phyloP scores from a whole-genome alignment of 2,113 vertebrate species.

The Mobula birostris region DNA sequence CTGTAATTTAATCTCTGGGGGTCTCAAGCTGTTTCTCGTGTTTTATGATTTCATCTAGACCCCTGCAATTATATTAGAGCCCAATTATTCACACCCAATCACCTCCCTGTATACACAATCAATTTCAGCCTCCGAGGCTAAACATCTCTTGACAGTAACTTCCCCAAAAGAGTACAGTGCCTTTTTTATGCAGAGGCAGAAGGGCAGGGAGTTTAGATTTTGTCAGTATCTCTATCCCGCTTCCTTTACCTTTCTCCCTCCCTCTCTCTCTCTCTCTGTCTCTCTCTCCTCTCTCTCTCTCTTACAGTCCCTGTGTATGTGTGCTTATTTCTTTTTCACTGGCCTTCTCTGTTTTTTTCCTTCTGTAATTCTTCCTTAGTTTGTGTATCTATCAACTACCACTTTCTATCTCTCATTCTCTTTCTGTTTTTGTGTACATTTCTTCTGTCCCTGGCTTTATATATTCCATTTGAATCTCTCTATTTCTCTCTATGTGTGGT shows the following conservation, averaged over 20 bases:
- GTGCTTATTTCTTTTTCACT: neutral
- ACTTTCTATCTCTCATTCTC: neutral
- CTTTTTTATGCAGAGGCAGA: neutral
- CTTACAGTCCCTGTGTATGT: neutral
- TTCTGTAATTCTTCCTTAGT: neutral
- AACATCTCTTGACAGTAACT: neutral
- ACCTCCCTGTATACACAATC: neutral
- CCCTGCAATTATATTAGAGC: slow-evolving; percentile 25
- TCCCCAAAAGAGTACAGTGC: neutral
- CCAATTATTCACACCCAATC: slow-evolving; percentile 31
- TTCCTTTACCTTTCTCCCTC: neutral
- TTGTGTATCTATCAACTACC: neutral
- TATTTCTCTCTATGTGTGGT: neutral
- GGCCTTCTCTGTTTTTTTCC: neutral
- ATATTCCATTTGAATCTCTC: neutral
- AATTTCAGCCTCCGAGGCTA: neutral
- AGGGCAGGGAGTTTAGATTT: neutral
- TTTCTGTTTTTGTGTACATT: neutral
- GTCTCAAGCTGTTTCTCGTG: neutral
- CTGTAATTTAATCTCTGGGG: slow-evolving; percentile 30
- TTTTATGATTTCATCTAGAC: slow-evolving; percentile 21
- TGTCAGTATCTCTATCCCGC: neutral
- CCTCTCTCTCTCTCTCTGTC: neutral
- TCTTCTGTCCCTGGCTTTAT: neutral
- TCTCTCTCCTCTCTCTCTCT: neutral